Evolutionary conservation across 2,888 invertebrate genomes (phyloP), one percentile per base, ranked within the genome.

Genomic region (Drosophila mercatorum): DNA sequence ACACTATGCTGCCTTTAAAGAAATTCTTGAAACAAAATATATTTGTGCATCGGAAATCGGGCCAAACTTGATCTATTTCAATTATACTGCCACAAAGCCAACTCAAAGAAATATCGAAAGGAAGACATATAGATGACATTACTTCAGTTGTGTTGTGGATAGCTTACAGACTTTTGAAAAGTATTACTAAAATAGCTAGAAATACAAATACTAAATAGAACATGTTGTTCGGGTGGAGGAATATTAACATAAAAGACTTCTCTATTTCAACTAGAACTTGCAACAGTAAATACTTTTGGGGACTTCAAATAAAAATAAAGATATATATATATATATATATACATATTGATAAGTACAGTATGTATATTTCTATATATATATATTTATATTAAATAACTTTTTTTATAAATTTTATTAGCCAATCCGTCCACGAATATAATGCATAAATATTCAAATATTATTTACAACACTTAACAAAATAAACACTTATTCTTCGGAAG

Each of bases 111-210:
- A 60, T 34, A 46, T 31, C 47, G 8, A 46, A 40, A 5, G n/a
- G 38, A 17, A 40, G 26, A 66, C 17, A 53, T 34, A 31, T 36
- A 61, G 17, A 43, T 36, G 34, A 62, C 26, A 51, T 51, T 41
- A 36, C n/a, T 64, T 38, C 38, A 65, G 12, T 46, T 47, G 47
- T 28, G 52, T 46, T 46, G 38, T 53, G 46, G 38, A 53, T 17
- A 44, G 28, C 53, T 51, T 40, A 31, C 38, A 59, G 59, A 38
- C 57, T 14, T 49, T 57, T 31, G 10, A 7, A 57, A 64, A 72
- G 77, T 75, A 67, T 77, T 72, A 77, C 52, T 77, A 77, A 66
- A 46, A 26, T 75, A 69, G 49, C 34, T 59, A 65, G 26, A 38
- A 61, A 44, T 69, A 49, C 34, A 59, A 36, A 69, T 40, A 31